phyloP scores from a whole-genome alignment of 92 coral and sea anemone species.

The Phenganax subtilis region DNA sequence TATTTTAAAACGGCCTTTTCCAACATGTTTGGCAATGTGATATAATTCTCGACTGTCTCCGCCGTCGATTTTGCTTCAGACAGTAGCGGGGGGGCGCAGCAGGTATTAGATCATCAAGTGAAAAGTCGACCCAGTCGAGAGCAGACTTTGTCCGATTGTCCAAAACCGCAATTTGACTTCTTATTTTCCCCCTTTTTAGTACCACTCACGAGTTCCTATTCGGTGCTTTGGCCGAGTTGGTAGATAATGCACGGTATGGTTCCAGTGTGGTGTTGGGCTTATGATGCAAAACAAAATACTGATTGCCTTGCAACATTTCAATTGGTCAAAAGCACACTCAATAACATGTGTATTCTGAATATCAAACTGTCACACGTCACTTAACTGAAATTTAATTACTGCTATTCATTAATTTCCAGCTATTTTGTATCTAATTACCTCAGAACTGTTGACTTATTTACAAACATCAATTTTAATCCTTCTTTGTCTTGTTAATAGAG shows the following conservation, averaged over 20 bases:
- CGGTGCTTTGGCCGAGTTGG: slow-evolving; percentile 96
- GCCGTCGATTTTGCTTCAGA: too few relatives aligned
- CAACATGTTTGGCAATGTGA: too few relatives aligned
- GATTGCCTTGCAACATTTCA: background rate
- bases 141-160: background rate
- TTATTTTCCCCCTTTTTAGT: slow-evolving; percentile 40
- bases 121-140: too few relatives aligned
- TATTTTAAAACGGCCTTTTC: too few relatives aligned
- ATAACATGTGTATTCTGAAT: background rate
- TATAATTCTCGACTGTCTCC: too few relatives aligned
- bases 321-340: background rate
- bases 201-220: slow-evolving; percentile 96
- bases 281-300: background rate
- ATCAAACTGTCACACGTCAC: too few relatives aligned
- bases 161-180: background rate
- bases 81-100: too few relatives aligned
- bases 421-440: too few relatives aligned
- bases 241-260: slow-evolving; percentile 89
- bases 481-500: slow-evolving; percentile 59
- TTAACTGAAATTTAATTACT: too few relatives aligned
- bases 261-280: background rate
- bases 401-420: too few relatives aligned
- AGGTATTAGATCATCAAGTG: too few relatives aligned
- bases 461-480: background rate
- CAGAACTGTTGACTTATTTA: background rate